Evolutionary conservation across 2,888 invertebrate genomes (phyloP).

Genomic region (Ormyrus rosae): DNA sequence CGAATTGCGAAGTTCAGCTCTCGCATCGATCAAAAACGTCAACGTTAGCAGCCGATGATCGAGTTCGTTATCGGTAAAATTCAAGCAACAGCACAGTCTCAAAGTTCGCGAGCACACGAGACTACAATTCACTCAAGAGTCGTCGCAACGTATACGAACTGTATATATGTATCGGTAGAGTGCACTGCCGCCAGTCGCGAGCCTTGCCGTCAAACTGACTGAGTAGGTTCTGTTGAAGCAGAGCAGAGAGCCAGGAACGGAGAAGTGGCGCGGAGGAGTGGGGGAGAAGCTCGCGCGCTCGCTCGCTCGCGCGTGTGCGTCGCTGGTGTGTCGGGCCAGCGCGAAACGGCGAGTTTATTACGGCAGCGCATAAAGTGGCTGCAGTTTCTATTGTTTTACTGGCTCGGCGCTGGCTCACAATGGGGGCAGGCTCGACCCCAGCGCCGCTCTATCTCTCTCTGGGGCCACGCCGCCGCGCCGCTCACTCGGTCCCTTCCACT

Average conservation of each 20-base stretch:
- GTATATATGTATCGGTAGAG: too few species aligned
- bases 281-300: background rate
- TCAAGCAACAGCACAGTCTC: too few species aligned
- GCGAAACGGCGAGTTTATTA: conserved; percentile 64
- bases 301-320: conserved; percentile 9
- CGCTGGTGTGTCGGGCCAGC: conserved; percentile 32
- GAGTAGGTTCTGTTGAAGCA: background rate
- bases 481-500: conserved; percentile 11
- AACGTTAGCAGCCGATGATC: too few species aligned
- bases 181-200: background rate
- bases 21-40: too few species aligned
- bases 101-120: too few species aligned
- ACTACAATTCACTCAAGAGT: too few species aligned
- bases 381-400: conserved; percentile 74
- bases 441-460: conserved; percentile 60
- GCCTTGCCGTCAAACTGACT: conserved; percentile 45
- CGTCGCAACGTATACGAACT: too few species aligned
- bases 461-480: conserved; percentile 5
- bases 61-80: too few species aligned
- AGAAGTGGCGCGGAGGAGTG: conserved; percentile 14
- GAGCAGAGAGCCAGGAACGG: conserved; percentile 17
- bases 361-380: conserved; percentile 64
- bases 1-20: too few species aligned
- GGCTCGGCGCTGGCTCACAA: conserved; percentile 21
- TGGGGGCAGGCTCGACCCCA: conserved; percentile 67